These are phyloP conservation scores for Harpalus rufipes DNA, from an alignment of 2,888 invertebrate species.

Conservation along the genomic window DNA sequence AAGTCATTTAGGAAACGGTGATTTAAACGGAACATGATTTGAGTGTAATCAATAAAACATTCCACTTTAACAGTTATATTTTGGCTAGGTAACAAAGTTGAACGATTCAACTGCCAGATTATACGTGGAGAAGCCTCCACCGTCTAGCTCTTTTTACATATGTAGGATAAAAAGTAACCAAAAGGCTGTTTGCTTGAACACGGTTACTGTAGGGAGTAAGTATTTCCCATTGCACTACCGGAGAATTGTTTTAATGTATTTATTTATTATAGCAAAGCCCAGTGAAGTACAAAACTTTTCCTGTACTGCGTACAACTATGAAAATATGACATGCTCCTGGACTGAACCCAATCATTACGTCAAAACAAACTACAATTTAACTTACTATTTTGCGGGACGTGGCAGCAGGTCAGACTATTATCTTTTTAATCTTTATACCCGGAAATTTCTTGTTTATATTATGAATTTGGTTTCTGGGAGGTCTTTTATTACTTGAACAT, in stretches of 20 bases:
- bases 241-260: slow-evolving; percentile 1
- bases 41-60: slow-evolving; percentile 17
- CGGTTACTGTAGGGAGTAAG: slow-evolving; percentile 81
- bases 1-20: slow-evolving; percentile 34
- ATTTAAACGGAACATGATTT: slow-evolving; percentile 18
- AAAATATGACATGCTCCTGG: slow-evolving; percentile 88
- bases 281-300: slow-evolving; percentile 83
- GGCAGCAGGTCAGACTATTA: slow-evolving; percentile 74
- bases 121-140: slow-evolving; percentile 79
- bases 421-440: slow-evolving; percentile 63
- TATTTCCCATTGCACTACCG: slow-evolving; percentile 69
- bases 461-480: background rate
- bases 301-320: slow-evolving; percentile 87
- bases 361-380: slow-evolving; percentile 79
- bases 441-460: slow-evolving; percentile 8
- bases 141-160: slow-evolving; percentile 79
- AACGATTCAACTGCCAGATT: slow-evolving; percentile 83
- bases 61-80: slow-evolving; percentile 37
- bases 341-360: slow-evolving; percentile 80
- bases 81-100: slow-evolving; percentile 77
- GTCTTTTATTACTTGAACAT: background rate
- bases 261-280: slow-evolving; percentile 79
- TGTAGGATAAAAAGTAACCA: slow-evolving; percentile 78
- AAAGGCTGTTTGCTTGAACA: slow-evolving; percentile 79
- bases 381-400: slow-evolving; percentile 76